These are phyloP conservation scores for Stichopus horrens DNA, from an alignment of 53 echinoderm and acorn worm species.

Conservation along the genomic window DNA sequence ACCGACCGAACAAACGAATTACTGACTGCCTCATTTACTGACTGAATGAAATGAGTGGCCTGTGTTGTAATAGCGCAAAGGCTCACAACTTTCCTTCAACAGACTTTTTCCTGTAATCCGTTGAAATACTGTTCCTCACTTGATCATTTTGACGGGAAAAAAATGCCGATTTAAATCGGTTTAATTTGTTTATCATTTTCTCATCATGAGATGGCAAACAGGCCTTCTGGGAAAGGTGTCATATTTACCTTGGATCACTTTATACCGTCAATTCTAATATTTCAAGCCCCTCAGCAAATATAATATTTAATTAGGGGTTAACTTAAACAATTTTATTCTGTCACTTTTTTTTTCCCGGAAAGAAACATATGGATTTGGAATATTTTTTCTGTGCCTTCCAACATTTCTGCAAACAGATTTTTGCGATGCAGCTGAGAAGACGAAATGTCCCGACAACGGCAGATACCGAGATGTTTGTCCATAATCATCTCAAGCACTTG, in stretches of 20 bases:
- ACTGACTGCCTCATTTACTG: neutral
- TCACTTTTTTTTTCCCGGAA: no score
- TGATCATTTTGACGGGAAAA: neutral
- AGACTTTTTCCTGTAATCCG: neutral
- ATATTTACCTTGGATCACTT: neutral
- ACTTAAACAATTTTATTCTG: neutral
- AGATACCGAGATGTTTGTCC: no score
- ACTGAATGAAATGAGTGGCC: neutral
- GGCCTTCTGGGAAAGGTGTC: neutral
- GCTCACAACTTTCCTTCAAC: neutral
- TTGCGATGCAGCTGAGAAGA: no score
- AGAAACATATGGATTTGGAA: no score
- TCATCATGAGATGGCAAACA: neutral
- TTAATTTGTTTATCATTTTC: neutral
- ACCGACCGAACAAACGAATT: neutral
- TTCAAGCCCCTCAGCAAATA: neutral
- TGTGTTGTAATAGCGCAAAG: no score
- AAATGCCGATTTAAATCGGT: neutral
- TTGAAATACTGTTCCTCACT: neutral
- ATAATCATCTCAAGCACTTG: no score
- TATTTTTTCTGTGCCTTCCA: no score
- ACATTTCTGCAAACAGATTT: no score
- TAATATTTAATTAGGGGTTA: neutral
- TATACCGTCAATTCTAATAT: neutral
- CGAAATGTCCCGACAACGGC: no score